Percentiles rank a stretch among this genome's conserved stretches.
phyloP scores from a whole-genome alignment of 2,888 invertebrate genomes.

The Cristatella mucedo region DNA sequence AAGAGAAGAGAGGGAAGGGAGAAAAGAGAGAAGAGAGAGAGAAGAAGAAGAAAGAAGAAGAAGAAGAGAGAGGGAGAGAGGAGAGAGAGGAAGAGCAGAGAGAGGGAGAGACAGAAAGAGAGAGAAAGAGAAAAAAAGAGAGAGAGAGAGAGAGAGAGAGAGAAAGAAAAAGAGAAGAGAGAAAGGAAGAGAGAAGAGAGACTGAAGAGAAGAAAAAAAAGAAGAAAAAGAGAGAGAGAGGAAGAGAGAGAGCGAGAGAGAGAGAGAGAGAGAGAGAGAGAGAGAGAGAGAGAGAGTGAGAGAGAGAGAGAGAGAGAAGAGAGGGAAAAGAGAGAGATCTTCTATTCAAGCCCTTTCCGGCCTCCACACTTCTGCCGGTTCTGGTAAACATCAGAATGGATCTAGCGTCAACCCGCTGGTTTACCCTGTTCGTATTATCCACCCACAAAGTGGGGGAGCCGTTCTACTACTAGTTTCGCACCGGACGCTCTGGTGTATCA shows the following conservation, averaged over 20 bases:
- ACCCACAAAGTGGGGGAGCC: too few species aligned
- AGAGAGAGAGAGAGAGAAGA: conserved; percentile 1
- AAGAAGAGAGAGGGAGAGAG: conserved; percentile 9
- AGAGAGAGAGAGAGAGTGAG: conserved; percentile 8
- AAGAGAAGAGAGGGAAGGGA: too few species aligned
- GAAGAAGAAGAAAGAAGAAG: too few species aligned
- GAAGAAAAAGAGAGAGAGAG: background rate
- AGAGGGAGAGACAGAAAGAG: conserved; percentile 7
- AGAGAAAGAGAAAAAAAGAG: background rate
- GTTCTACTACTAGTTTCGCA: conserved; percentile 2
- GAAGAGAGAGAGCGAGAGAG: too few species aligned
- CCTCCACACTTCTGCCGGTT: conserved; percentile 24
- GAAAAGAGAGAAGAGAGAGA: too few species aligned
- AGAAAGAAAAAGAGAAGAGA: conserved; percentile 7
- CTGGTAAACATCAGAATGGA: conserved; percentile 23
- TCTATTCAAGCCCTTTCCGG: conserved; percentile 19
- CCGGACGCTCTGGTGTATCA: too few species aligned
- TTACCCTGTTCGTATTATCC: too few species aligned
- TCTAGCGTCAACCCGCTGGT: too few species aligned
- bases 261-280: conserved; percentile 8
- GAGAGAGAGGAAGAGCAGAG: conserved; percentile 3
- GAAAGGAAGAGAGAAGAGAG: too few species aligned
- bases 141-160: conserved; percentile 5
- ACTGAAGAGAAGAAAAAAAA: background rate
- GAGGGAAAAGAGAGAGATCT: conserved; percentile 10